Evolutionary conservation across 2,797 vertebrate genomes (phyloP).

Genomic region (Girardinus metallicus): DNA sequence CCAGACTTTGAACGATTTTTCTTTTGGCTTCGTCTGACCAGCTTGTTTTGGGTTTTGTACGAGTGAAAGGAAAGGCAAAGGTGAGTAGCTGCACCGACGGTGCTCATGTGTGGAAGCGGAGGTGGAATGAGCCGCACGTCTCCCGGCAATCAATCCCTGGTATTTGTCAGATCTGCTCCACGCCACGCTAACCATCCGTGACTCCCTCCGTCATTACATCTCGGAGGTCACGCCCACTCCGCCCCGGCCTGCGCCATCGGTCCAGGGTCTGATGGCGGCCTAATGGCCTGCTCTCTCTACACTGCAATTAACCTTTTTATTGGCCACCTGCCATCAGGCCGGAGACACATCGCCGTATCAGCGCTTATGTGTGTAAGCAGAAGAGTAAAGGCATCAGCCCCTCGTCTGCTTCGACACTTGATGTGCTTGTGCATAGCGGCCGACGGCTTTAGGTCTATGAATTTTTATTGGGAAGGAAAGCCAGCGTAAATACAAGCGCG

Average conservation of each 20-base stretch:
- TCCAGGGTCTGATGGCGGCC: conserved; percentile 67
- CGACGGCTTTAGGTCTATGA: conserved; percentile 14
- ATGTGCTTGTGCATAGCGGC: neutral
- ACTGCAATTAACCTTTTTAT: conserved; percentile 84
- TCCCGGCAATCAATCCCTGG: conserved; percentile 67
- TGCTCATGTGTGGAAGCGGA: conserved; percentile 8
- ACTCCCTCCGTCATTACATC: conserved; percentile 67
- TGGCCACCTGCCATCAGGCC: conserved; percentile 73
- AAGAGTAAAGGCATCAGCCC: conserved; percentile 26
- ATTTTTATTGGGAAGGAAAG: conserved; percentile 26
- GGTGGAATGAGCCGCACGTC: conserved; percentile 44
- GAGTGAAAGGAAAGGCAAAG: neutral
- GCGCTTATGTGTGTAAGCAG: conserved; percentile 18
- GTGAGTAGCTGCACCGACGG: neutral
- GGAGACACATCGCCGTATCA: conserved; percentile 52
- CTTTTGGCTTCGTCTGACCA: neutral
- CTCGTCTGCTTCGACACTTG: conserved; percentile 5
- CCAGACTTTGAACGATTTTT: neutral
- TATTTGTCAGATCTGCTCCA: conserved; percentile 64
- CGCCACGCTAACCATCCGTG: conserved; percentile 59
- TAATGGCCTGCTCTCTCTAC: conserved; percentile 74
- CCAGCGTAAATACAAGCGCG: conserved; percentile 1
- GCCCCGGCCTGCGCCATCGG: conserved; percentile 38
- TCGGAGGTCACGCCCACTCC: conserved; percentile 61
- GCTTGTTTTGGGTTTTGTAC: neutral